These are phyloP conservation scores for Vipera ursinii DNA, from an alignment of 2,797 vertebrate genomes.

Conservation along the genomic window DNA sequence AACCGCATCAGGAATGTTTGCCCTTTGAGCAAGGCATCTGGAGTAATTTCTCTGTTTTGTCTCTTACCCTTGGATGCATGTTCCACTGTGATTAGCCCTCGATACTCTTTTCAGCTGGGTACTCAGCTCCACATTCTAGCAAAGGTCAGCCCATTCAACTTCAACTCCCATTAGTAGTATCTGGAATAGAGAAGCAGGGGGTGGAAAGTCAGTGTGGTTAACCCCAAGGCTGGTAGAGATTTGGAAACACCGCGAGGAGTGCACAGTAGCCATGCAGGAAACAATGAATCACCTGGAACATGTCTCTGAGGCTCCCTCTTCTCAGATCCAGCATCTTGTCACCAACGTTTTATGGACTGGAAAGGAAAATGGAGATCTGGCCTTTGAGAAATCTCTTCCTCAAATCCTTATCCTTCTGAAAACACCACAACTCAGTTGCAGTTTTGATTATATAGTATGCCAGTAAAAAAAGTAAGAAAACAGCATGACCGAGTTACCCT, in stretches of 20 bases:
- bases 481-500: background rate
- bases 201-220: too few species aligned
- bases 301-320: background rate
- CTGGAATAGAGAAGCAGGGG: background rate
- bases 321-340: background rate
- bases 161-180: background rate
- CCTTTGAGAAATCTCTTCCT: too few species aligned
- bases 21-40: too few species aligned
- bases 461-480: background rate
- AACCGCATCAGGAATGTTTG: too few species aligned
- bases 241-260: background rate
- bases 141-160: too few species aligned
- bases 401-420: background rate
- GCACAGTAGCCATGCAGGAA: background rate
- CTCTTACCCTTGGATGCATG: background rate
- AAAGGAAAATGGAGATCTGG: background rate
- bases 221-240: background rate
- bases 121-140: too few species aligned
- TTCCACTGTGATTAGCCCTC: too few species aligned
- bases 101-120: too few species aligned
- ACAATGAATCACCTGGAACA: background rate
- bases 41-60: background rate
- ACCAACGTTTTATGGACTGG: background rate
- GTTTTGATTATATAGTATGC: background rate
- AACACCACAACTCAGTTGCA: background rate